Percentiles rank a stretch among this genome's conserved stretches.
Conservation (phyloP, 2,113 vertebrate genomes). For the Colinus virginianus region DNA sequence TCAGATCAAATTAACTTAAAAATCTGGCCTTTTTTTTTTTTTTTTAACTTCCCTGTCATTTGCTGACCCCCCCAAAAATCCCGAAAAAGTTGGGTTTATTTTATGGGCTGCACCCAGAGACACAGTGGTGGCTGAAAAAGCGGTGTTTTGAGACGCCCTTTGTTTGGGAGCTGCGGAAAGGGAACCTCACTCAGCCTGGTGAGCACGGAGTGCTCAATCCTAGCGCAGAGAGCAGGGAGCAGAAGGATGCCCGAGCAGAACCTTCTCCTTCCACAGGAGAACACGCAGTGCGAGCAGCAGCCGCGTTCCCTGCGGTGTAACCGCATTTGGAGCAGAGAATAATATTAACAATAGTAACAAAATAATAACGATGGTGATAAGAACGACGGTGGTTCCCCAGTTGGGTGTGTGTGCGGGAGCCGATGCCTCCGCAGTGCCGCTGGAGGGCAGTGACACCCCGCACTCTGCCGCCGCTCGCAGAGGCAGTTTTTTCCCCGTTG, state of each 20-base stretch:
- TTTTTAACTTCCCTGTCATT: not conserved
- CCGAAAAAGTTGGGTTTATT: not conserved
- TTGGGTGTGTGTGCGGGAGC: rapidly evolving
- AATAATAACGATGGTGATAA: no score
- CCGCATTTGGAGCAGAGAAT: rapidly evolving
- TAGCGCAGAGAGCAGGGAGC: no score
- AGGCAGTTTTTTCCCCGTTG: conserved; percentile 71
- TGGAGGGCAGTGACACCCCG: conserved; percentile 70
- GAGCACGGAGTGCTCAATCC: no score
- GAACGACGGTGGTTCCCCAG: rapidly evolving
- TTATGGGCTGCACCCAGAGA: not conserved
- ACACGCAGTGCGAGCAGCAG: not conserved
- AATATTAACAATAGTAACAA: no score
- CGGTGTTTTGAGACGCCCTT: not conserved
- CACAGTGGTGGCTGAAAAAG: not conserved
- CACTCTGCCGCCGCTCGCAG: not conserved
- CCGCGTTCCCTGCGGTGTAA: not conserved
- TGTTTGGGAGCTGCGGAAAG: not conserved
- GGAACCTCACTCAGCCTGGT: not conserved
- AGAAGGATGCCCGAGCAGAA: not conserved
- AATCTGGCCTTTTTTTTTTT: not conserved
- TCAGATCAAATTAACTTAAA: conserved; percentile 33
- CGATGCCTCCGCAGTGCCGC: not conserved
- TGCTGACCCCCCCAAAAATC: not conserved
- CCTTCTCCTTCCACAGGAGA: not conserved